A percentile compares a stretch with the other conserved stretches of the same genome.
phyloP scores from a whole-genome alignment of 2,888 invertebrate species.

The Drosophila setosimentum region DNA sequence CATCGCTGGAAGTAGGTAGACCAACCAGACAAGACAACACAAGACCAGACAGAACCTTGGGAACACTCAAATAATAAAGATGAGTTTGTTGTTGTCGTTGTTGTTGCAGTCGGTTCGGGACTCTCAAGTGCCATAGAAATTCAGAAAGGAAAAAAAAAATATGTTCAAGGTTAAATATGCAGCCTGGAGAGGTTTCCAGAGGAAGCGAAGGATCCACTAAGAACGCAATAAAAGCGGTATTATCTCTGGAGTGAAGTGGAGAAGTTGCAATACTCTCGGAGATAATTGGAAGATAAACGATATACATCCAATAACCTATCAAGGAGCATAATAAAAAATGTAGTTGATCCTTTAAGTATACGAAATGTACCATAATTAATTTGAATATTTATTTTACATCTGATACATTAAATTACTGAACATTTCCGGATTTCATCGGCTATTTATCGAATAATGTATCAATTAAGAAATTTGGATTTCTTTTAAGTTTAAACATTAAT shows the following conservation, averaged over 20 bases:
- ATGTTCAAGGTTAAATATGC: conserved; percentile 28
- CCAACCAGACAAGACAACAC: neutral
- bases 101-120: conserved; percentile 3
- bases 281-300: neutral
- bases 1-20: conserved; percentile 55
- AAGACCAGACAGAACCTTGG: conserved; percentile 43
- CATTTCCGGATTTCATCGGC: neutral
- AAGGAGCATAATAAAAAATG: neutral
- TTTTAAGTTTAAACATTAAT: neutral
- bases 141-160: conserved; percentile 18
- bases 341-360: neutral
- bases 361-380: neutral
- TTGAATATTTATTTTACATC: neutral
- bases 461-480: rapidly evolving
- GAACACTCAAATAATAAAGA: conserved; percentile 33
- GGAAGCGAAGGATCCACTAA: neutral
- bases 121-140: conserved; percentile 36
- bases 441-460: neutral
- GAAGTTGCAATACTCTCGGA: neutral
- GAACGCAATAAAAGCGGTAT: neutral
- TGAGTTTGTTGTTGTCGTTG: neutral
- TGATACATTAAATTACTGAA: neutral
- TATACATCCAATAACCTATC: neutral
- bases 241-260: neutral
- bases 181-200: neutral